These are phyloP conservation scores for Vesta saturnalis DNA, from an alignment of 2,888 invertebrate genomes.

Conservation along the genomic window DNA sequence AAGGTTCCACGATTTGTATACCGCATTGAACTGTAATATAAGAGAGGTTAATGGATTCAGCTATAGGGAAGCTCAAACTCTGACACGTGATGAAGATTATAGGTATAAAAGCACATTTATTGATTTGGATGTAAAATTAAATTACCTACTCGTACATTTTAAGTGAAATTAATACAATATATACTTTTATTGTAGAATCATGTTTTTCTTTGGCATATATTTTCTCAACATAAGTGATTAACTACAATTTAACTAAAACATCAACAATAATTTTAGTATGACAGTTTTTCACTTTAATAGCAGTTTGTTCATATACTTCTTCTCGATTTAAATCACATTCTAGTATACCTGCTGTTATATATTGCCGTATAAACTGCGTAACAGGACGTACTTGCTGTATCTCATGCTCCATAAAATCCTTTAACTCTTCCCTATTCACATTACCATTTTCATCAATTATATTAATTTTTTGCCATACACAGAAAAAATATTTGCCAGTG, in stretches of 20 bases:
- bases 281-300: constrained; percentile 5
- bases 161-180: too few relatives aligned
- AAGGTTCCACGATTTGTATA: too few relatives aligned
- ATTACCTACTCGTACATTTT: too few relatives aligned
- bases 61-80: too few relatives aligned
- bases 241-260: background rate
- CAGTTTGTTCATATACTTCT: background rate
- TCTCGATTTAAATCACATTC: background rate
- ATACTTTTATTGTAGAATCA: too few relatives aligned
- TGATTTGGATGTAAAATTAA: too few relatives aligned
- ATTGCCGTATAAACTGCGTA: background rate
- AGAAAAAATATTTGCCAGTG: background rate
- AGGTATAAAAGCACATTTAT: too few relatives aligned
- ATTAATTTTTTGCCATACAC: background rate
- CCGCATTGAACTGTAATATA: too few relatives aligned
- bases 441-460: background rate
- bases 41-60: too few relatives aligned
- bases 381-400: background rate
- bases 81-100: too few relatives aligned
- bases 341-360: background rate
- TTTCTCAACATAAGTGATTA: background rate
- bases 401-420: background rate
- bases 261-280: background rate
- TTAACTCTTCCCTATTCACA: background rate
- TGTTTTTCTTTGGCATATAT: background rate